phyloP scores from a whole-genome alignment of 2,888 invertebrate species.

The Pyralis farinalis region DNA sequence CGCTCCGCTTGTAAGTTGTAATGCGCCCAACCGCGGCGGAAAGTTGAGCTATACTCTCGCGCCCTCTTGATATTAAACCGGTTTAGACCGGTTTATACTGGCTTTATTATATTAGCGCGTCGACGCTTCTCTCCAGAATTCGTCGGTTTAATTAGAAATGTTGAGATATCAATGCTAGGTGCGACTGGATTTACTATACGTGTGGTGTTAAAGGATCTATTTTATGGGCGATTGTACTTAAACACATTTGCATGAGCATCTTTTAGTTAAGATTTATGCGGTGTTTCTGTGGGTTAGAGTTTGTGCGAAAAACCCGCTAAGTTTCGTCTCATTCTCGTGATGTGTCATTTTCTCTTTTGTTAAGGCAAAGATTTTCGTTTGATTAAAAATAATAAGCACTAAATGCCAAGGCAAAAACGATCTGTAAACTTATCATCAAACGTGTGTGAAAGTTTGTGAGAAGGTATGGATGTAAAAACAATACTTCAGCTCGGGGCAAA shows the following conservation, averaged over 20 bases:
- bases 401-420: too few relatives aligned
- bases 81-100: constrained; percentile 69
- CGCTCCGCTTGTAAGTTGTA: constrained; percentile 58
- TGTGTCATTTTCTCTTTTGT: too few relatives aligned
- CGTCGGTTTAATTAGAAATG: constrained; percentile 58
- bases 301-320: too few relatives aligned
- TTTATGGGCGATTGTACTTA: constrained; percentile 3
- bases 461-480: too few relatives aligned
- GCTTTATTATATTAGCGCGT: constrained; percentile 76
- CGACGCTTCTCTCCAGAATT: constrained; percentile 53
- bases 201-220: constrained; percentile 12
- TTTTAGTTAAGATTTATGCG: not conserved
- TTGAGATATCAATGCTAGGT: constrained; percentile 40
- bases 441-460: too few relatives aligned
- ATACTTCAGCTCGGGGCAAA: too few relatives aligned
- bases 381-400: too few relatives aligned
- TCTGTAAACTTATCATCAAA: too few relatives aligned
- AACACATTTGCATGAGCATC: not conserved
- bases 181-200: constrained; percentile 30
- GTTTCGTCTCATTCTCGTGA: too few relatives aligned
- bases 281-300: too few relatives aligned
- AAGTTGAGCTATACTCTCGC: constrained; percentile 51
- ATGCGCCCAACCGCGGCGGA: constrained; percentile 56
- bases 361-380: too few relatives aligned
- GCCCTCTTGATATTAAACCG: constrained; percentile 70